A percentile compares a stretch with the other conserved stretches of the same genome.
phyloP scores from a whole-genome alignment of 2,888 invertebrate species.

The Dorcus hopei region DNA sequence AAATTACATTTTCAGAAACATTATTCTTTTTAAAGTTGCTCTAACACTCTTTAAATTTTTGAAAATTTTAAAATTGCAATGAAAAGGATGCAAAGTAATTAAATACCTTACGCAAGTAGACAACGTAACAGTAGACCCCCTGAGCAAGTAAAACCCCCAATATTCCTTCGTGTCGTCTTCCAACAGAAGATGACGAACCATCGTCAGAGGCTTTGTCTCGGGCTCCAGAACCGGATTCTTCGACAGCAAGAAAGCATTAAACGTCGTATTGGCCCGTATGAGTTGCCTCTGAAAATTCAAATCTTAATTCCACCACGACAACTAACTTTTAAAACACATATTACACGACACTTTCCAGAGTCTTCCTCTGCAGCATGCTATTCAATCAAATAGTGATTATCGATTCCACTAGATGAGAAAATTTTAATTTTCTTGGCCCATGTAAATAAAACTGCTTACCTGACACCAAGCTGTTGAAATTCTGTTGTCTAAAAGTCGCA shows the following conservation, averaged over 20 bases:
- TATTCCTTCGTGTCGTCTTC: conserved; percentile 80
- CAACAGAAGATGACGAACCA: conserved; percentile 67
- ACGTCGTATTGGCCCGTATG: conserved; percentile 67
- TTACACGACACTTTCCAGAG: too few species aligned
- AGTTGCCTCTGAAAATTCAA: conserved; percentile 58
- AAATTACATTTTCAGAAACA: too few species aligned
- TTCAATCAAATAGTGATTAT: background rate
- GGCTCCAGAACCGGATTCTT: conserved; percentile 59
- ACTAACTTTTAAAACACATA: background rate
- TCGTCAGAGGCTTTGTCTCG: conserved; percentile 60
- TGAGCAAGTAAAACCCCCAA: conserved; percentile 77
- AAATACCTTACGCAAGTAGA: conserved; percentile 71
- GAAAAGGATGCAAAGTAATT: too few species aligned
- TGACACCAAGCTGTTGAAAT: conserved; percentile 80
- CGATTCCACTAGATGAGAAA: too few species aligned
- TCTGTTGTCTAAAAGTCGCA: conserved; percentile 69
- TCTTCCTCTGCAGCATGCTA: too few species aligned
- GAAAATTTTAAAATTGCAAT: too few species aligned
- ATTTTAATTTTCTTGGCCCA: background rate
- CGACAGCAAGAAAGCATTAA: conserved; percentile 71
- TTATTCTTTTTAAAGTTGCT: too few species aligned
- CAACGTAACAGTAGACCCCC: conserved; percentile 71
- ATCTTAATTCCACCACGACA: background rate
- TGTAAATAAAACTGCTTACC: conserved; percentile 48
- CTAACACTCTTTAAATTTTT: too few species aligned